Conservation (phyloP, 2,113 vertebrate species). For the Mesocricetus auratus region DNA sequence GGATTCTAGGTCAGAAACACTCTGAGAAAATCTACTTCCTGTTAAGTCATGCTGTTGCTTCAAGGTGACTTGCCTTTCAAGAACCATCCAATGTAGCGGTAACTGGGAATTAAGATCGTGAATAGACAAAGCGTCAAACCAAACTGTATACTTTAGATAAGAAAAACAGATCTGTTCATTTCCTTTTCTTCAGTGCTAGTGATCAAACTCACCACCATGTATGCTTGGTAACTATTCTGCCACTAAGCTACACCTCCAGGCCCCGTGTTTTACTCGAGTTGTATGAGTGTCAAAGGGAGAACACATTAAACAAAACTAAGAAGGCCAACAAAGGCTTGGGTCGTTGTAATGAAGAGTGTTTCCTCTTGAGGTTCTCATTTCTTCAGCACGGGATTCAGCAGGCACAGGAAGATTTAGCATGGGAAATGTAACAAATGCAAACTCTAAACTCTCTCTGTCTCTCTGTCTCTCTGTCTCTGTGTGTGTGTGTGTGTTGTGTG, state of each 20-base stretch:
- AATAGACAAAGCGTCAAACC: neutral
- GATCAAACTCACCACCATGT: too few relatives aligned
- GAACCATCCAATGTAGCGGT: neutral
- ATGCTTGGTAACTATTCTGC: neutral
- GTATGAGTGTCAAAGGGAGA: neutral
- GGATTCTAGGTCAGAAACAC: neutral
- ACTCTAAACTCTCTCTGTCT: neutral
- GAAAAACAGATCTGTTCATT: neutral
- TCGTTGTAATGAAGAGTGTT: constrained; percentile 8
- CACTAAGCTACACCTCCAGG: neutral
- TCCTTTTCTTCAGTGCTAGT: neutral
- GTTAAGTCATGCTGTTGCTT: neutral
- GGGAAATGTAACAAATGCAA: constrained; percentile 4
- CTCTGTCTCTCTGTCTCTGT: neutral
- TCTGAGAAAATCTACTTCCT: neutral
- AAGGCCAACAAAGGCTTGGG: neutral
- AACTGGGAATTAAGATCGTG: neutral
- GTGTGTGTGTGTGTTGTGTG: neutral
- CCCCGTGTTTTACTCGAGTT: neutral
- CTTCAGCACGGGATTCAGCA: neutral
- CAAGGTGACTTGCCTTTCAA: neutral
- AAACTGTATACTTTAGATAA: neutral
- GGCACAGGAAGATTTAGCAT: constrained; percentile 13
- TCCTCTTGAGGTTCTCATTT: neutral
- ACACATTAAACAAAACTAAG: constrained; percentile 17